A percentile compares a stretch with the other conserved stretches of the same genome.
phyloP scores from a whole-genome alignment of 2,113 vertebrate genomes.

The Nothobranchius kuhntae region DNA sequence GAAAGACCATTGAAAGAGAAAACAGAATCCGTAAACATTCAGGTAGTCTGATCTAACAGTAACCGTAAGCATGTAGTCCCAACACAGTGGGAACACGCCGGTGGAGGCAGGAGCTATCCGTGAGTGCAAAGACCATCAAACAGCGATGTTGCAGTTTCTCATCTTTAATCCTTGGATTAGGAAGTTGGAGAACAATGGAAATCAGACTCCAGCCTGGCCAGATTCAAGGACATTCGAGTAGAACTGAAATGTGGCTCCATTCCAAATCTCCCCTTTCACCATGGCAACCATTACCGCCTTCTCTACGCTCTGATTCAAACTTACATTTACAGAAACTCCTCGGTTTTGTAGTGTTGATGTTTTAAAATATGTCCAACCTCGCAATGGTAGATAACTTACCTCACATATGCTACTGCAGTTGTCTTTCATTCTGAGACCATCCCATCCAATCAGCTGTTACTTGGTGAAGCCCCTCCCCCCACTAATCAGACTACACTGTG shows the following conservation, averaged over 20 bases:
- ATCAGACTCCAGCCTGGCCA: slow-evolving; percentile 19
- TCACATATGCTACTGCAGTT: slow-evolving; percentile 40
- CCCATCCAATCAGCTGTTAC: slow-evolving; percentile 41
- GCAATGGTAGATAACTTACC: slow-evolving; percentile 37
- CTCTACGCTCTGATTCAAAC: slow-evolving; percentile 37
- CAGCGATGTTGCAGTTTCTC: slow-evolving; percentile 9
- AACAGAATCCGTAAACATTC: slow-evolving; percentile 28
- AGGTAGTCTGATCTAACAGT: slow-evolving; percentile 31
- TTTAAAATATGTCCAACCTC: slow-evolving; percentile 19
- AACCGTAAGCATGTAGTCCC: slow-evolving; percentile 26
- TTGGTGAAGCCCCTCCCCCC: slow-evolving; percentile 69
- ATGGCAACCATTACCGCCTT: slow-evolving; percentile 22
- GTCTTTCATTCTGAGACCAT: slow-evolving; percentile 38
- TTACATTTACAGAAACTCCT: slow-evolving; percentile 27
- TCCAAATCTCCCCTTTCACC: slow-evolving; percentile 64
- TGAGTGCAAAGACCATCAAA: slow-evolving; percentile 28
- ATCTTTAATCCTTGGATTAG: slow-evolving; percentile 32
- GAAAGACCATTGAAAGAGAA: background rate
- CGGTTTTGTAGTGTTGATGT: slow-evolving; percentile 28
- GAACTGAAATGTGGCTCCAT: slow-evolving; percentile 55
- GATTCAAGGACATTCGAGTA: slow-evolving; percentile 8
- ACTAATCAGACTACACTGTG: slow-evolving; percentile 66
- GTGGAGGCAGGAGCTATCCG: slow-evolving; percentile 19
- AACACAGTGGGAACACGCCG: slow-evolving; percentile 18
- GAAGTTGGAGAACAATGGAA: slow-evolving; percentile 10